Evolutionary conservation across 2,888 invertebrate genomes (phyloP), one percentile per base, ranked within the genome.

Genomic region (Axea sp.): DNA sequence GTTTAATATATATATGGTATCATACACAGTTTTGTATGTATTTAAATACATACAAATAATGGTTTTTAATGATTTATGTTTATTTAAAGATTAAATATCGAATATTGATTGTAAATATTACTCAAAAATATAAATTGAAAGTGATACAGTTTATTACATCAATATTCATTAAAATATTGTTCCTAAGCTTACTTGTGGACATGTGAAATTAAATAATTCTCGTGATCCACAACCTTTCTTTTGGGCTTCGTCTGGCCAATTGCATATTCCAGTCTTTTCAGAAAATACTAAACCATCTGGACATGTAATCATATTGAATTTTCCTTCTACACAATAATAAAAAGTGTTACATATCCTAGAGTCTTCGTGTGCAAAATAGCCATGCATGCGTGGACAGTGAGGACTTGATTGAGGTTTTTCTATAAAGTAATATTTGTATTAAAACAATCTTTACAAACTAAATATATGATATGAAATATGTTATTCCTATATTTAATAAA

Each of bases 191-290:
- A 73, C 73, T 3, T 35, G 11, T 0, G 96, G 96, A 78, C 96
- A 96, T 11, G 92, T 90, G 87, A 96, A 96, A 80, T 92, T 90
- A 88, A 96, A 95, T 24, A 96, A 92, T 35, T 96, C 96, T 92
- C 92, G 90, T 4, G 95, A 94, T 1, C 94, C 93, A 84, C 96
- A 96, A 7, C 95, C 95, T 83, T 91, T 92, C 88, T 95, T 94
- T 85, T 95, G 94, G 3, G 96, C 96, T 85, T 96, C 95, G 89
- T 96, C 96, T 0, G 96, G 93, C 96, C 96, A 96, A 11, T 95
- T 95, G 87, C 96, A 96, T 81, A 96, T 96, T 72, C 96, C 96
- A 31, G 93, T 94, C 86, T 93, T 94, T 78, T 95, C 94, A 82
- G 95, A 95, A 89, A 96, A 96, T 6, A 96, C 96, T 57, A 97